A percentile compares a stretch with the other conserved stretches of the same genome.
phyloP scores from a whole-genome alignment of 2,797 vertebrate species.

The Poliocrania exsul region DNA sequence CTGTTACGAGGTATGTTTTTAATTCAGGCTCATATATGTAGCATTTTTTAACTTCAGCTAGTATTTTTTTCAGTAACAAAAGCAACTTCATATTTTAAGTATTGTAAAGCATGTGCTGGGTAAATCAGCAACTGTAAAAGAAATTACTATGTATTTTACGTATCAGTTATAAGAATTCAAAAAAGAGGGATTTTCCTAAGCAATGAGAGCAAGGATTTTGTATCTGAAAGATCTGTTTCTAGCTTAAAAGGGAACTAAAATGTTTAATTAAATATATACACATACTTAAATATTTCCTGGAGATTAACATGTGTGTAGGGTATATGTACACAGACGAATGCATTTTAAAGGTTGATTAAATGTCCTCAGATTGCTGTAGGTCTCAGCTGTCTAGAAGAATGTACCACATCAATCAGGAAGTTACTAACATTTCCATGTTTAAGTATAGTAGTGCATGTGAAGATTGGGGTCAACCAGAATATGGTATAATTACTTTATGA shows the following conservation, averaged over 20 bases:
- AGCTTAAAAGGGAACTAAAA: neutral
- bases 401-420: neutral
- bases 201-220: neutral
- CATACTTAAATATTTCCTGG: neutral
- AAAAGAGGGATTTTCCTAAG: neutral
- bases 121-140: neutral
- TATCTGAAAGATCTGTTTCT: neutral
- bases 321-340: neutral
- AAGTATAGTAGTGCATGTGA: neutral
- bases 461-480: neutral
- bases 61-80: neutral
- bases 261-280: neutral
- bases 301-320: neutral
- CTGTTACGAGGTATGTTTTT: neutral
- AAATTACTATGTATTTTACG: neutral
- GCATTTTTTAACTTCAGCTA: neutral
- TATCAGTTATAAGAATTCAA: neutral
- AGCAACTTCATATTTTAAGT: neutral
- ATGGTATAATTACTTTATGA: neutral
- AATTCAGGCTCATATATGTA: neutral
- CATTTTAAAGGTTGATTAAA: neutral
- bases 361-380: neutral
- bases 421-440: neutral
- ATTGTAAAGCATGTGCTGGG: neutral
- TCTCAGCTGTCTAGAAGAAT: conserved; percentile 20